Base-by-base conservation (phyloP, 1,140 invertebrate genomes). In the Leptoteleia sp. region DNA sequence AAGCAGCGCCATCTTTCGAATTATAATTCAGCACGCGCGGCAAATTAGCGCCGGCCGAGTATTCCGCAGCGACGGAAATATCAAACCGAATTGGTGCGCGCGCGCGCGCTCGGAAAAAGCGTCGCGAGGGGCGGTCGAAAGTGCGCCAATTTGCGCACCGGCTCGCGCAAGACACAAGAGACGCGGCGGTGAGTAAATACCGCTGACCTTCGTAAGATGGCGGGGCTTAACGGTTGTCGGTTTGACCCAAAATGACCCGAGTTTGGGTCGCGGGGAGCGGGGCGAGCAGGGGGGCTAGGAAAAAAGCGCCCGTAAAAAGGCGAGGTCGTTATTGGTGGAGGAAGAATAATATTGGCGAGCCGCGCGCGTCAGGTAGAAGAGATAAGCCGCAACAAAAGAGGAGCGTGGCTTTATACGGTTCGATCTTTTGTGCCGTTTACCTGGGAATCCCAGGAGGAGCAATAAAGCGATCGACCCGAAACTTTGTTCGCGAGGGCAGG, bases 351-450 rank as follows among this genome's bases (percentile, higher is more conserved):
- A 45, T 64, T 48, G 68, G 22, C 42, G 15, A 70, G 33, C 40
- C 57, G 22, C 42, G 15, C 57, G 33, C 40, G 9, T 47, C 68
- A 64, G 70, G 59, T 57, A 25, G 22, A 25, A 73, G 40, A 73
- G 70, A 64, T 73, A 73, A 64, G 42, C 35, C 52, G 50, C 50
- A 65, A 73, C 70, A 73, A 73, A 73, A 64, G 19, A 5, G 43
- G 9, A 25, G 13, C 29, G 25, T 17, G 40, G 57, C 29, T 72
- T 64, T 62, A 29, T 72, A 33, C 22, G 57, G 12, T 25, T 47
- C 42, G 50, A 57, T 65, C 70, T 64, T 73, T 72, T 62, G 68
- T 64, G 68, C 12, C 33, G 57, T 72, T 61, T 73, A 73, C 70
- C 59, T 57, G 59, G 37, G n/a, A 31, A 19, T 31, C 31, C 29